phyloP scores from a whole-genome alignment of 2,113 vertebrate genomes.

The Eidolon helvum region DNA sequence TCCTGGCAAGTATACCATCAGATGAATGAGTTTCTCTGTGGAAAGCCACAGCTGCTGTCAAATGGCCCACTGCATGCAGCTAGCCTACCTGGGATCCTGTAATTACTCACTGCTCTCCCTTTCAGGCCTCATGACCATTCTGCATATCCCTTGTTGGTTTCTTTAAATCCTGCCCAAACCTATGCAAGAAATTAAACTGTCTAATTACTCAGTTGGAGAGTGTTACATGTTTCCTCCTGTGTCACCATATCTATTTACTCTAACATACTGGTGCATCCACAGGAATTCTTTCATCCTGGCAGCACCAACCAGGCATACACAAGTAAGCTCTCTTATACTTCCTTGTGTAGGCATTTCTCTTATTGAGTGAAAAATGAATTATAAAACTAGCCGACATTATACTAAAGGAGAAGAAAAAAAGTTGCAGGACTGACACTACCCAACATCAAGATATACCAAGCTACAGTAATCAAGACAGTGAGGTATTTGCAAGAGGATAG shows the following conservation, averaged over 20 bases:
- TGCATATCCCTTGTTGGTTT: not conserved
- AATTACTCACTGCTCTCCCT: not conserved
- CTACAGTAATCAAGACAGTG: not conserved
- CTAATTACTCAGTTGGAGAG: not conserved
- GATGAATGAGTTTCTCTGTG: not conserved
- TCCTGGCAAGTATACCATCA: not conserved
- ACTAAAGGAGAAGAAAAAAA: not conserved
- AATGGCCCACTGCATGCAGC: not conserved
- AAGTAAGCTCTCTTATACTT: not conserved
- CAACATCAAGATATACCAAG: not conserved
- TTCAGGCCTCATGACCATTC: not conserved
- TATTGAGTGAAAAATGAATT: not conserved
- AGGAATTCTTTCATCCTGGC: not conserved
- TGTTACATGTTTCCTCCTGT: not conserved
- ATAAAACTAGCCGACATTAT: not conserved
- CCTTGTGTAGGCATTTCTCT: not conserved
- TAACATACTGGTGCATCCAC: not conserved
- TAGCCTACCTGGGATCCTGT: not conserved
- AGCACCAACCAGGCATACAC: not conserved
- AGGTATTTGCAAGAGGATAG: not conserved
- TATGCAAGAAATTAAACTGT: not conserved
- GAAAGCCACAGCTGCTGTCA: not conserved
- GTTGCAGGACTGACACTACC: not conserved
- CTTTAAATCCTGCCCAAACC: not conserved
- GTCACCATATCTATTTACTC: not conserved